Percentiles rank a stretch among this genome's conserved stretches.
Evolutionary conservation across 1,140 invertebrate genomes (phyloP).

Genomic region (Polypedilum vanderplanki): DNA sequence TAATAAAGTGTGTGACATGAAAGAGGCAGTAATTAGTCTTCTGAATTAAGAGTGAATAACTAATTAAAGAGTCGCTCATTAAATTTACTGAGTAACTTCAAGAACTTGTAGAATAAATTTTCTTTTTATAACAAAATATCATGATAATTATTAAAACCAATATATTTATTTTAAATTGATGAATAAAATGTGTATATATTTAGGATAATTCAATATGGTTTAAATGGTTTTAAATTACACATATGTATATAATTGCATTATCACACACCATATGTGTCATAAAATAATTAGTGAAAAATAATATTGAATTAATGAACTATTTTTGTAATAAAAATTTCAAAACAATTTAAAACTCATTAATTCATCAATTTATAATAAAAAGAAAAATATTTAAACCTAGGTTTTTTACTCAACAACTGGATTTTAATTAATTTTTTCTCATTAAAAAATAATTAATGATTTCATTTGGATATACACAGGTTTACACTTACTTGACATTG

Average conservation of each 20-base stretch:
- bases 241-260: constrained; percentile 27
- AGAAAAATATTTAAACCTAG: neutral
- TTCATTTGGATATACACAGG: too few relatives aligned
- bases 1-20: neutral
- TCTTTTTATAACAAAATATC: too few relatives aligned
- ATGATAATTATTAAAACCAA: too few relatives aligned
- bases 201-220: too few relatives aligned
- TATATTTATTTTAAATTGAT: too few relatives aligned
- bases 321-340: neutral
- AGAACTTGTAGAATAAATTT: too few relatives aligned
- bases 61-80: neutral
- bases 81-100: neutral
- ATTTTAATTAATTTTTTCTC: neutral
- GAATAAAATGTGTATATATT: neutral
- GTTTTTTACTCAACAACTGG: too few relatives aligned
- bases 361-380: neutral
- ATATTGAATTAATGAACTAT: too few relatives aligned
- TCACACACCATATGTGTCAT: neutral
- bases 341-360: neutral
- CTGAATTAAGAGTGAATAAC: too few relatives aligned
- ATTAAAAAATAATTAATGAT: too few relatives aligned
- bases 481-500: constrained; percentile 70
- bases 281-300: neutral
- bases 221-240: neutral
- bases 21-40: too few relatives aligned